These are phyloP conservation scores for Callionymus lyra DNA, from an alignment of 2,113 vertebrate species.

Conservation along the genomic window DNA sequence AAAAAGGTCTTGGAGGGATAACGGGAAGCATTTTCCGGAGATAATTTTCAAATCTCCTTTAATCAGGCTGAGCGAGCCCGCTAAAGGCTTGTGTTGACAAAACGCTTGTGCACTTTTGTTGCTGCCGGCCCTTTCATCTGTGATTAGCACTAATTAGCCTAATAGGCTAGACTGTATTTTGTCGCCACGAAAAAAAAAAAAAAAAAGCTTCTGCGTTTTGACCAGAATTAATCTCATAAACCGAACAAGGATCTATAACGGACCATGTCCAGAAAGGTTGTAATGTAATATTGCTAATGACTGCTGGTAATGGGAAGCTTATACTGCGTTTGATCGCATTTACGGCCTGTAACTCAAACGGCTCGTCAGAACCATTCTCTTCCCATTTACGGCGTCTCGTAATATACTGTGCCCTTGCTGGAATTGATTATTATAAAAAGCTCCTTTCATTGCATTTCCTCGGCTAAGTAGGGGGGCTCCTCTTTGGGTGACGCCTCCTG, in stretches of 20 bases:
- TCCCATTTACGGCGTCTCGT: constrained; percentile 19
- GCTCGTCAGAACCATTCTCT: constrained; percentile 14
- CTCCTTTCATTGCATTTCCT: constrained; percentile 39
- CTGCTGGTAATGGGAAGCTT: constrained; percentile 45
- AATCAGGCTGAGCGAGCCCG: constrained; percentile 42
- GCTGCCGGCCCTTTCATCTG: constrained; percentile 52
- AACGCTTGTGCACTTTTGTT: constrained; percentile 37
- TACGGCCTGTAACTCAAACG: constrained; percentile 43
- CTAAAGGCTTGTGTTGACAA: constrained; percentile 58
- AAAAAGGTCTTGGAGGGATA: too few relatives aligned
- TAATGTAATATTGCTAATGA: constrained; percentile 58
- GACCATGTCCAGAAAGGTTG: constrained; percentile 46
- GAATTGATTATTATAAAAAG: constrained; percentile 46
- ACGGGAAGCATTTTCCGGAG: not conserved
- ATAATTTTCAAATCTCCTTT: constrained; percentile 27
- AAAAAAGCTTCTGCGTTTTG: constrained; percentile 36
- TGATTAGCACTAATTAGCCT: constrained; percentile 64
- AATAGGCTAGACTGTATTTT: constrained; percentile 50
- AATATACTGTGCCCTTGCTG: constrained; percentile 32
- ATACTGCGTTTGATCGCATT: constrained; percentile 48
- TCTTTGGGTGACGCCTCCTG: constrained; percentile 42
- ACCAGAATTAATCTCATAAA: constrained; percentile 50
- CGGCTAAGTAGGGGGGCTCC: constrained; percentile 27
- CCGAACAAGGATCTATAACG: constrained; percentile 34
- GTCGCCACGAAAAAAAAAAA: constrained; percentile 37